Base-by-base conservation (phyloP, 2,888 invertebrate species). In the Scaptomyza cyrtandrae region DNA sequence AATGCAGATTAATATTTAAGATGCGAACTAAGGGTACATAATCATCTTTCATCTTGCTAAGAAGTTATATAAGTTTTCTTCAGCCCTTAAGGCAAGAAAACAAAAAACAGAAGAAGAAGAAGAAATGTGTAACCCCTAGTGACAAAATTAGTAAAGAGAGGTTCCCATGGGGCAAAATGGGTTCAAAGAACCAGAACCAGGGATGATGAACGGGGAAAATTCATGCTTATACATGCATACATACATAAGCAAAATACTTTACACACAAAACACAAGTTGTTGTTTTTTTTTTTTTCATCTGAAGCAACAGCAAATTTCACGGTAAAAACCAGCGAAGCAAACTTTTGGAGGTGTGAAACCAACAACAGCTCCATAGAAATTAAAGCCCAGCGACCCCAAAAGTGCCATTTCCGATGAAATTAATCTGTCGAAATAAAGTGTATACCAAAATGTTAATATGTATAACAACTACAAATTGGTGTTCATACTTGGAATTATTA, bases 371-470 rank as follows among this genome's bases (percentile, higher is more conserved):
- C 29, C 50, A 66, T 52, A 14, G 66, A 66, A 66, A 65, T 66
- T 45, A 19, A 50, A 55, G 29, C 16, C 64, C 65, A 63, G 56
- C 67, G 66, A 61, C 49, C 50, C 54, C 54, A 67, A 72, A 71
- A 57, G 58, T 63, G 69, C 41, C 68, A 74, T 74, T 74, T 73
- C 74, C 73, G 39, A 55, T 54, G 74, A 74, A 73, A 68, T 52
- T 54, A 61, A 55, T 58, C 72, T 72, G 63, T 63, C 44, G 55
- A 72, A 73, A 58, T 54, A 33, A 56, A 37, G 39, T 54, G 57
- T 57, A 50, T 37, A 59, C 10, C 37, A 29, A 55, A 13, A 27
- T 27, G 7, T 11, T 13, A 35, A 29, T 27, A 24, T 24, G 24
- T 24, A 24, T 14, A 10, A 43, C 16, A 11, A 31, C 13, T 29